A percentile compares a stretch with the other conserved stretches of the same genome.
Conservation (phyloP, 2,113 vertebrate species). For the Channa maculata region DNA sequence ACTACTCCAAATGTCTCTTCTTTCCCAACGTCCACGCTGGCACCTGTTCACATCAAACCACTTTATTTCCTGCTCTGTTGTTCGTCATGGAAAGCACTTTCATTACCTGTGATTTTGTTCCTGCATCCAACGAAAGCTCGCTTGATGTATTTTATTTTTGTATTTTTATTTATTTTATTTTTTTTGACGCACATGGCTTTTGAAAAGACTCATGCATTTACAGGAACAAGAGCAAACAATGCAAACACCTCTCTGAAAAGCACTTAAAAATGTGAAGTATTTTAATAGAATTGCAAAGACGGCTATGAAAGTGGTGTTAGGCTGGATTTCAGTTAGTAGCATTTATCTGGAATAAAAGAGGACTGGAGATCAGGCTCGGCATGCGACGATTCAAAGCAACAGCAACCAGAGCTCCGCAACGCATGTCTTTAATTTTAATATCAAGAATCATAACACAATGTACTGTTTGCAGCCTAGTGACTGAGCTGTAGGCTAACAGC, state of each 20-base stretch:
- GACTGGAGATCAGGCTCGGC: not conserved
- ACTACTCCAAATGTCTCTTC: not conserved
- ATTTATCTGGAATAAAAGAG: not conserved
- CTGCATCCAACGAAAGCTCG: not conserved
- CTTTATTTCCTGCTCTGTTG: not conserved
- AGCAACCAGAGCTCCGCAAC: not conserved
- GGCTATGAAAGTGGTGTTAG: not conserved
- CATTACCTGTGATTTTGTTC: not conserved
- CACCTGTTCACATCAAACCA: not conserved
- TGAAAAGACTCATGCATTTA: not conserved
- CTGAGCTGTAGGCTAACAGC: no score
- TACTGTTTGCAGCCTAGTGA: not conserved
- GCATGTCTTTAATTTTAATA: not conserved
- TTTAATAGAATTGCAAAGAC: not conserved
- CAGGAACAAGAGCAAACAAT: not conserved
- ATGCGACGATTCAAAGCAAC: not conserved
- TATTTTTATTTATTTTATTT: no score
- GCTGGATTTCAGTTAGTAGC: not conserved
- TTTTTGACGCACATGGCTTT: not conserved
- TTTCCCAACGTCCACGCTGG: not conserved
- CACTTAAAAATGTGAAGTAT: not conserved
- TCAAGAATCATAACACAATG: not conserved
- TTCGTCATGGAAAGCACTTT: not conserved
- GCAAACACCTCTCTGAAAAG: not conserved
- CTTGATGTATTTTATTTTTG: no score